Conservation (phyloP, 2,797 vertebrate genomes). For the Tokudaia tokunoshimensis region DNA sequence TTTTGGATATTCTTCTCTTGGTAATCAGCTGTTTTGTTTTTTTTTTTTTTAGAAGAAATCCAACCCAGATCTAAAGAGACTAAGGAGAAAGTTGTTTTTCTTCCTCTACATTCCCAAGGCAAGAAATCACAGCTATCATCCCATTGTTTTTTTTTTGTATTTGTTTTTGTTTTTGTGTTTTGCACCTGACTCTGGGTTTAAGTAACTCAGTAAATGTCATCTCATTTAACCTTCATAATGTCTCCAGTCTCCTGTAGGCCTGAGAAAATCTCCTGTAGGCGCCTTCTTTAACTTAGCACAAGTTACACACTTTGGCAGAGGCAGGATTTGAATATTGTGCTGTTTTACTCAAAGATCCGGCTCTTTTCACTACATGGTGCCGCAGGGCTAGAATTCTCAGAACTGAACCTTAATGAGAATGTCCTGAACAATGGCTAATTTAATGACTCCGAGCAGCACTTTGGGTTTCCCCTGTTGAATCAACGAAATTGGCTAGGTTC, state of each 20-base stretch:
- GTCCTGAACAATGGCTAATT: constrained; percentile 59
- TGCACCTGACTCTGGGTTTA: not conserved
- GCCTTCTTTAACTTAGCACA: not conserved
- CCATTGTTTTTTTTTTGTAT: not conserved
- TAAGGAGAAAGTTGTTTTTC: not conserved
- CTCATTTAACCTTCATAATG: not conserved
- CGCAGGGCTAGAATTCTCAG: constrained; percentile 54
- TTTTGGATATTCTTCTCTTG: not conserved
- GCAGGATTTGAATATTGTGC: constrained; percentile 50
- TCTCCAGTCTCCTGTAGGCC: not conserved
- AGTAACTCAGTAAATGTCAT: not conserved
- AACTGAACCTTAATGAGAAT: constrained; percentile 73
- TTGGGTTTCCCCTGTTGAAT: constrained; percentile 28
- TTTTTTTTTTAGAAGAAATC: not conserved
- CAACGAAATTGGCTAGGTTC: constrained; percentile 70
- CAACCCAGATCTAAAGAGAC: not conserved
- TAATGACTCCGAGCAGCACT: constrained; percentile 64
- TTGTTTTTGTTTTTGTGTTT: too few relatives aligned
- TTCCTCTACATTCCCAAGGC: not conserved
- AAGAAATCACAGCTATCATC: not conserved
- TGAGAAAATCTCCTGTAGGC: not conserved
- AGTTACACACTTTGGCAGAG: not conserved
- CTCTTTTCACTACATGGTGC: constrained; percentile 46
- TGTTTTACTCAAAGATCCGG: not conserved
- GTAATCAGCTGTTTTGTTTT: not conserved